Base-by-base conservation (phyloP, 2,888 invertebrate genomes). In the Acanthosepion esculentum region DNA sequence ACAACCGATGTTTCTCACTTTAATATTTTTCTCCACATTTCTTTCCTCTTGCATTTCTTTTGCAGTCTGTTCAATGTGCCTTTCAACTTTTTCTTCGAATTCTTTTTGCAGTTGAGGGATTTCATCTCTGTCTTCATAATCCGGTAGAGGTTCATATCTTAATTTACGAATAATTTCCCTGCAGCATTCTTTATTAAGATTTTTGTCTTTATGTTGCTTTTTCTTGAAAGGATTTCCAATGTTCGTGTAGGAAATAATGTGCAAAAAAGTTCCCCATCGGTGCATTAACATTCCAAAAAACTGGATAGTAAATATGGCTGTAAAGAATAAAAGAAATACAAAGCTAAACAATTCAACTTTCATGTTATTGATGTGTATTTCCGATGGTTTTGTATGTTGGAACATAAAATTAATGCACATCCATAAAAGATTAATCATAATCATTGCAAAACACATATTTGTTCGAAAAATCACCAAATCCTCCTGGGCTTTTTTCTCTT, bases 371-470 rank as follows among this genome's bases (percentile, higher is more conserved):
- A 96, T 94, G 6, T 95, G 95, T 92, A 96, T 95, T 23, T 95
- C 94, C 20, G 96, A 95, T 59, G 96, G 96, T 78, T 95, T 95
- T n/a, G 59, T 94, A 0, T 95, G 94, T 93, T 97, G 97, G 94
- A 97, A 96, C 96, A 96, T 96, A 93, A 96, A 97, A 95, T 97
- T 97, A 93, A 99, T 99, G 97, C 99, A 98, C 97, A 99, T 99
- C 98, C 99, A 99, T 97, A 99, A 98, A 96, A 99, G 99, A 98
- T 99, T 99, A 98, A 99, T 98, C 99, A 99, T 99, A 98, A 99
- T 99, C 98, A 99, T 99, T 0, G 96, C 97, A 94, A 97, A 96
- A 48, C 96, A 95, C 1, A 96, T 98, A 97, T 99, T 98, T 98
- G 99, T 99, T 97, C 99, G 98, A 97, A 99, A 98, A 97, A 99